phyloP scores from a whole-genome alignment of 1,140 invertebrate species.

The Sycobia sp. region DNA sequence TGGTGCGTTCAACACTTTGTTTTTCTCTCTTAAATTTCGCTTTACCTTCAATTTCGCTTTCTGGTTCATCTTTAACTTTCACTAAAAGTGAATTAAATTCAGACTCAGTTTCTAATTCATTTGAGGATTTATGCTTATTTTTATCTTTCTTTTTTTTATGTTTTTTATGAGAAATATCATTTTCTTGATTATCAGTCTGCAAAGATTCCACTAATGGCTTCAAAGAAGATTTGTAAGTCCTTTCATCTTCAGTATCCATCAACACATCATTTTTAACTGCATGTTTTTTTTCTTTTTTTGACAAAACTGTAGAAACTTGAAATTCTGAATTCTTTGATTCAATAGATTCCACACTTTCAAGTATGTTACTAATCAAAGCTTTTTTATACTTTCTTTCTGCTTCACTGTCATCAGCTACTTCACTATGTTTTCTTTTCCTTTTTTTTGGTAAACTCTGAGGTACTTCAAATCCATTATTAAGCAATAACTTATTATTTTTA shows the following conservation, averaged over 20 bases:
- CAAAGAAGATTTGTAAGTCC: conserved; percentile 2
- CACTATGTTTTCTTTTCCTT: conserved; percentile 5
- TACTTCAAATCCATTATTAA: not conserved
- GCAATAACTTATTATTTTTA: conserved; percentile 3
- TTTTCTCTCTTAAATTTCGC: not conserved
- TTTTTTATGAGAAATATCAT: conserved; percentile 4
- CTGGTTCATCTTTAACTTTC: conserved; percentile 30
- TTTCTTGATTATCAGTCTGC: not conserved
- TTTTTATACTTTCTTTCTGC: conserved; percentile 11
- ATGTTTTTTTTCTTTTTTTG: not conserved
- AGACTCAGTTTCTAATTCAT: not conserved
- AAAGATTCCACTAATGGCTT: conserved; percentile 1
- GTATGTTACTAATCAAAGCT: not conserved
- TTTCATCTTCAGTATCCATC: conserved; percentile 29
- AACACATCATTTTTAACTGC: not conserved
- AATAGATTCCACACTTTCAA: not conserved
- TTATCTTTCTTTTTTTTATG: conserved; percentile 28
- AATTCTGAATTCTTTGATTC: not conserved
- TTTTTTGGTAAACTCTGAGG: conserved; percentile 1
- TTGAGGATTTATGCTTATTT: conserved; percentile 6
- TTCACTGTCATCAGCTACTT: not conserved
- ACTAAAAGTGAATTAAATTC: not conserved
- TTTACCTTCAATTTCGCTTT: conserved; percentile 4
- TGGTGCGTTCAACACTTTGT: not conserved
- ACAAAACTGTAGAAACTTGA: not conserved